These are phyloP conservation scores for Drosophila leontia DNA, from an alignment of 1,140 invertebrate species.

Conservation along the genomic window DNA sequence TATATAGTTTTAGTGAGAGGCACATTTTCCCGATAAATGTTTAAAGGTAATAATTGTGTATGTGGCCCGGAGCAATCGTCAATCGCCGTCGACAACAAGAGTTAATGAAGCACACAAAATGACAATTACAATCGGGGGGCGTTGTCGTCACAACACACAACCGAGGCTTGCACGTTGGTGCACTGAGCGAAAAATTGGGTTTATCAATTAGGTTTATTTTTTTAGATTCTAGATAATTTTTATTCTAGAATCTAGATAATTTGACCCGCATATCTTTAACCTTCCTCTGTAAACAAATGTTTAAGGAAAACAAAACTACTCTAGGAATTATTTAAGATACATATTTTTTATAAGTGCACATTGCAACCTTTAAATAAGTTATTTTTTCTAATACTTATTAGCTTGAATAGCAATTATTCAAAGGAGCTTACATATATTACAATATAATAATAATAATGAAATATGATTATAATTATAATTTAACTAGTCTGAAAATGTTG, in stretches of 20 bases:
- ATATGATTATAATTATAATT: too few relatives aligned
- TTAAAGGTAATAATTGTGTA: conserved; percentile 1
- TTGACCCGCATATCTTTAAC: neutral
- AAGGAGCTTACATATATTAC: too few relatives aligned
- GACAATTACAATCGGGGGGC: conserved; percentile 65
- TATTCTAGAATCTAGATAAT: too few relatives aligned
- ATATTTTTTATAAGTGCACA: too few relatives aligned
- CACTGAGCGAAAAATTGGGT: conserved; percentile 3
- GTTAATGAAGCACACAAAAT: conserved; percentile 73
- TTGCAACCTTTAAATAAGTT: too few relatives aligned
- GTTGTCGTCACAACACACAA: conserved; percentile 46
- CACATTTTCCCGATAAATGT: conserved; percentile 22
- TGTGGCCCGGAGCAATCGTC: conserved; percentile 43
- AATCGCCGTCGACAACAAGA: conserved; percentile 18
- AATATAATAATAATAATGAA: too few relatives aligned
- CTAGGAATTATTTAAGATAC: neutral
- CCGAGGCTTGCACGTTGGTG: conserved; percentile 13
- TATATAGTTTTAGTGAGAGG: neutral
- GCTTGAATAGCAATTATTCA: too few relatives aligned
- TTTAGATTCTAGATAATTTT: neutral
- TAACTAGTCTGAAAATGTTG: too few relatives aligned
- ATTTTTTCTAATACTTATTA: too few relatives aligned
- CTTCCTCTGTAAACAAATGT: neutral
- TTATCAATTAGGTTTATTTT: neutral
- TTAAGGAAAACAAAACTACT: neutral